phyloP scores from a whole-genome alignment of 2,888 invertebrate species.

The Meghimatium bilineatum region DNA sequence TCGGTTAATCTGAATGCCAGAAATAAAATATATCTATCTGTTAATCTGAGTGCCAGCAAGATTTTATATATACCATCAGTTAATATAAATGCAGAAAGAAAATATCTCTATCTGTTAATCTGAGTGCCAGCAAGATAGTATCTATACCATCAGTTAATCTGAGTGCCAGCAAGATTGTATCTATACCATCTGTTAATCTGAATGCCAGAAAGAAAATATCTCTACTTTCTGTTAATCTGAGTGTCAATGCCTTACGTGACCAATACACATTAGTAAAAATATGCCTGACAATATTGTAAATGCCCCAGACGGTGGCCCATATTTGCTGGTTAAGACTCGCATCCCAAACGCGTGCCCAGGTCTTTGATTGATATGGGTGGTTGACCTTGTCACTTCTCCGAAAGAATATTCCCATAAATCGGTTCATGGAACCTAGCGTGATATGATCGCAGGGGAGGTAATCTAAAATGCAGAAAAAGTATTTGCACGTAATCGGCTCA shows the following conservation, averaged over 20 bases:
- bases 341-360: slow-evolving; percentile 5
- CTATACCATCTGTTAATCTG: too few relatives aligned
- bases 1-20: too few relatives aligned
- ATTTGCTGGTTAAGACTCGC: neutral
- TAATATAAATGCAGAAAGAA: too few relatives aligned
- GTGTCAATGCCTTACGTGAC: neutral
- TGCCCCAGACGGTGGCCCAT: neutral
- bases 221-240: too few relatives aligned
- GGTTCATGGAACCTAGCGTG: neutral
- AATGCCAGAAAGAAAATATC: too few relatives aligned
- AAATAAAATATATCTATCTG: too few relatives aligned
- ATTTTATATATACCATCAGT: too few relatives aligned
- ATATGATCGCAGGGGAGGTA: neutral
- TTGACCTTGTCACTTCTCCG: neutral
- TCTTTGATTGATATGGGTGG: slow-evolving; percentile 20
- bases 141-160: too few relatives aligned
- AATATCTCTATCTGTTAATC: too few relatives aligned
- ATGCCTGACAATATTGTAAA: neutral
- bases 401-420: neutral
- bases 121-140: too few relatives aligned
- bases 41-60: too few relatives aligned
- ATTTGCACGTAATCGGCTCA: neutral
- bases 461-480: neutral
- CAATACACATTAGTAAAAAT: neutral
- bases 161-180: too few relatives aligned